Conservation (phyloP, 2,113 vertebrate species). For the Orientallactaga bullata region DNA sequence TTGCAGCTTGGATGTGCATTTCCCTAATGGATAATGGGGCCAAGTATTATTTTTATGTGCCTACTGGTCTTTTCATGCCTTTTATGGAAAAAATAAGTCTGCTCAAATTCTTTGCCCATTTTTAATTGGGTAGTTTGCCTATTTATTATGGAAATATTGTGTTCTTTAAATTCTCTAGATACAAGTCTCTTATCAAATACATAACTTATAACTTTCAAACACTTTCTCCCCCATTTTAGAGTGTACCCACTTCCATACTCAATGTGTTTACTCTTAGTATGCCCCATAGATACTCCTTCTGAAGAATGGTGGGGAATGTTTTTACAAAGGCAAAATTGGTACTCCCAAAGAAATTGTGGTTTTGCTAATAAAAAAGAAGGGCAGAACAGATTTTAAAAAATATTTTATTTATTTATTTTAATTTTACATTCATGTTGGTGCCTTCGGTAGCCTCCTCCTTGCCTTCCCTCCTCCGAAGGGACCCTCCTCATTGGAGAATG, state of each 20-base stretch:
- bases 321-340: background rate
- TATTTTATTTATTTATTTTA: too few species aligned
- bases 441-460: too few species aligned
- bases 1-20: background rate
- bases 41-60: background rate
- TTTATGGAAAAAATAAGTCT: background rate
- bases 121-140: background rate
- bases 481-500: too few species aligned
- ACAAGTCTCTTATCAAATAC: background rate
- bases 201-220: too few species aligned
- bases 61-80: background rate
- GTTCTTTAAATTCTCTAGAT: background rate
- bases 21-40: background rate
- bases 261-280: background rate
- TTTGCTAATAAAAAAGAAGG: background rate
- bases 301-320: background rate
- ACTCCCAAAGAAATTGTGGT: background rate
- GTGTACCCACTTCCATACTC: background rate
- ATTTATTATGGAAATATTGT: background rate
- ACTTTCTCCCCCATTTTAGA: too few species aligned
- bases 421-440: too few species aligned
- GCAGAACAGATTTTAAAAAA: too few species aligned
- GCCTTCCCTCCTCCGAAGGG: too few species aligned
- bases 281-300: background rate
- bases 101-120: background rate